Base-by-base conservation (phyloP, 2,797 vertebrate genomes). In the Acridotheres tristis region DNA sequence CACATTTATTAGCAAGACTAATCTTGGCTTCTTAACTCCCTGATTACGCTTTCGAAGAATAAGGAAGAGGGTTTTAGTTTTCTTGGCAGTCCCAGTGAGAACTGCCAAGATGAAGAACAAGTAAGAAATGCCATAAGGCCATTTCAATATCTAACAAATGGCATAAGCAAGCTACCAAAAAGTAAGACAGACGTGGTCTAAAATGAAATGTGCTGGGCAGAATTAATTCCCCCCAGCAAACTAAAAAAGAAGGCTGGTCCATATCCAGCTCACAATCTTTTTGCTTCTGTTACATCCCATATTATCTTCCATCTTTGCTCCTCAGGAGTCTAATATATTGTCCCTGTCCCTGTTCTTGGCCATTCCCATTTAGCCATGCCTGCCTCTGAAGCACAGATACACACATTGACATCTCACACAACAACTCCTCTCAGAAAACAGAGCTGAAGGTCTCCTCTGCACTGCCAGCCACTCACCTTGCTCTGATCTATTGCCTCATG, bases 1-100 rank as follows among this genome's bases (percentile, higher is more conserved):
- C 53, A 40, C 45, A 26, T 67, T 69, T 88, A 92, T 78, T 91
- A 91, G 42, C 42, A 82, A 93, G 67, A 88, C 30, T 91, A 93
- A 94, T 91, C 69, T 76, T 69, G 53, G 48, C 59, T 50, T 83
- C 80, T 85, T 82, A 82, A 50, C 34, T 92, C 55, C 43, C 54
- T 57, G 66, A 79, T 73, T 58, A 88, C 25, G 51, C 89, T 93
- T 92, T 86, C 7, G 3, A 90, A 66, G 62, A 88, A 38, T 40
- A 40, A 67, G 47, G 69, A 71, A 75, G 40, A 86, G 21, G 5
- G 2, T 27, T 93, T 78, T 76, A 36, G 16, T 50, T 82, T 92
- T 84, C 59, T 67, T 84, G 73, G 82, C 57, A 95, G 32, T 34
- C 27, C 34, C 48, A 27, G 18, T 71, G 71, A 84, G 81, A 93